A percentile compares a stretch with the other conserved stretches of the same genome.
These are phyloP conservation scores for Caenorhabditis sp. DNA, from an alignment of 2,888 invertebrate species.

Conservation along the genomic window DNA sequence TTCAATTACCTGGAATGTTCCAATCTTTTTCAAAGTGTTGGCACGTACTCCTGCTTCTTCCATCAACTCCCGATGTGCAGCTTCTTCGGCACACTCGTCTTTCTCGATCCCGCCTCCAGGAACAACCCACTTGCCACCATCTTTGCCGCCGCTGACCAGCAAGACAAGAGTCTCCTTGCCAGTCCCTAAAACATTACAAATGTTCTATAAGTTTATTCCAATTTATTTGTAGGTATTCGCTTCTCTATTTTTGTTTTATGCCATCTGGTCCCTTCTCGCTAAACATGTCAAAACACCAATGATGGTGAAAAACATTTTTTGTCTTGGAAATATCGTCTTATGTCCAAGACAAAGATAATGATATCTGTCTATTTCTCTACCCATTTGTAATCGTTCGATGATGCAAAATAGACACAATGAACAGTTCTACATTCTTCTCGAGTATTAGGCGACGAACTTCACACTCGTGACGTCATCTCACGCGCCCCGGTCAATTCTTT, in stretches of 20 bases:
- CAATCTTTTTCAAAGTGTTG: conserved; percentile 89
- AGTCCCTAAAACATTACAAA: conserved; percentile 51
- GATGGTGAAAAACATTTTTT: neutral
- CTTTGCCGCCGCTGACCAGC: conserved; percentile 72
- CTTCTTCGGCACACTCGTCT: conserved; percentile 88
- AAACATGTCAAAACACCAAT: no score
- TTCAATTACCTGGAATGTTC: conserved; percentile 89
- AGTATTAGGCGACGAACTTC: neutral
- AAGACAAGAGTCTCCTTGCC: conserved; percentile 64
- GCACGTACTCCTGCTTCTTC: conserved; percentile 97
- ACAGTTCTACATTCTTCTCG: neutral
- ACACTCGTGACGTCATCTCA: conserved; percentile 1
- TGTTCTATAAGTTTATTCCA: no score
- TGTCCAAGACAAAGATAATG: conserved; percentile 25
- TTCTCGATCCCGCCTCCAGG: conserved; percentile 98
- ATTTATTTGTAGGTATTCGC: no score
- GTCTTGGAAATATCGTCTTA: conserved; percentile 25
- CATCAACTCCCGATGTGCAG: conserved; percentile 92
- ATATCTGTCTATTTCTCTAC: conserved; percentile 20
- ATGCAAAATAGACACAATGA: conserved; percentile 1
- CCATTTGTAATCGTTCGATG: conserved; percentile 4
- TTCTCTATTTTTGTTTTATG: no score
- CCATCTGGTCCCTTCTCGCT: no score
- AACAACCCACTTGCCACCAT: conserved; percentile 85
- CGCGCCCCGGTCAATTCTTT: neutral